phyloP scores from a whole-genome alignment of 64 coral and sea anemone genomes.

The Stichodactyla helianthus region DNA sequence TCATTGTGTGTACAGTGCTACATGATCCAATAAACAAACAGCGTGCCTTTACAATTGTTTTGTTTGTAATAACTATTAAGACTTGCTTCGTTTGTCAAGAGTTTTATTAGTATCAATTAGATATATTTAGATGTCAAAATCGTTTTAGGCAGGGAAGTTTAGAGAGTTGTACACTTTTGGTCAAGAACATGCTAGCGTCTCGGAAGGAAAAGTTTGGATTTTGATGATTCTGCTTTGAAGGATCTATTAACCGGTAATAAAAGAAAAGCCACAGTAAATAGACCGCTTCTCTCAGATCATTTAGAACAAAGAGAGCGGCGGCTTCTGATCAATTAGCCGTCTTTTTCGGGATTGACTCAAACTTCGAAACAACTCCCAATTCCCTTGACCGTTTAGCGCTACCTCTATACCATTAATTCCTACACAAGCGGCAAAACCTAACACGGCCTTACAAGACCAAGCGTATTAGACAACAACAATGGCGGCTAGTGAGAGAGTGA shows the following conservation, averaged over 20 bases:
- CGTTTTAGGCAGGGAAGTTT: neutral
- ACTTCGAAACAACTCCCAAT: neutral
- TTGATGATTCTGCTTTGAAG: neutral
- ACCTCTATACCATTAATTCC: neutral
- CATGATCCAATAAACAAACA: constrained; percentile 16
- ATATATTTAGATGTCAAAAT: neutral
- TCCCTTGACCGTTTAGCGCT: neutral
- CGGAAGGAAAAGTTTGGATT: neutral
- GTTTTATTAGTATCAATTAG: neutral
- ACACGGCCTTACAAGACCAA: neutral
- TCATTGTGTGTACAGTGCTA: neutral
- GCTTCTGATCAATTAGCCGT: neutral
- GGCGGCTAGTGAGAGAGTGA: neutral
- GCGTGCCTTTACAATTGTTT: neutral
- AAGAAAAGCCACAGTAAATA: constrained; percentile 3
- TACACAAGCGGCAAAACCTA: neutral
- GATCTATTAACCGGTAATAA: neutral
- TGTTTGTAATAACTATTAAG: constrained; percentile 8
- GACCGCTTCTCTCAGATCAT: constrained; percentile 6
- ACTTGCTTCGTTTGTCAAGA: neutral
- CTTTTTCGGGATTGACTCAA: neutral
- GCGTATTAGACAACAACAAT: neutral
- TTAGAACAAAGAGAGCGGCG: constrained; percentile 5
- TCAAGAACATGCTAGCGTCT: neutral
- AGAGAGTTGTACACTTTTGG: neutral